Percentiles rank a stretch among this genome's conserved stretches.
These are phyloP conservation scores for Scaptomyza flava DNA, from an alignment of 2,888 invertebrate species.

Conservation along the genomic window DNA sequence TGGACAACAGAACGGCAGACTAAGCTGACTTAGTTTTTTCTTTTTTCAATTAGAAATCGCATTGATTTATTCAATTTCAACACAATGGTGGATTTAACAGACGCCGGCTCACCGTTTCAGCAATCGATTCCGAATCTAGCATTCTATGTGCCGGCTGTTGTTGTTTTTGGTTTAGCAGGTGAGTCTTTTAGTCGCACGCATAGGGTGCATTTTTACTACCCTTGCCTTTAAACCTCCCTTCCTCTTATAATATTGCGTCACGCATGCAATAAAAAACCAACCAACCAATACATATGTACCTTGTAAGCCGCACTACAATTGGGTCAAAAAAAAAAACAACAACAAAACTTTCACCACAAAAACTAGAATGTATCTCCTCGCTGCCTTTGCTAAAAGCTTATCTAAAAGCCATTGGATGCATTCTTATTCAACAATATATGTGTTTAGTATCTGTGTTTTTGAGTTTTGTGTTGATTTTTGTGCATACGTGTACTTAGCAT, in stretches of 20 bases:
- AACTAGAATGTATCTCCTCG: conserved; percentile 13
- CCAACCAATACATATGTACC: conserved; percentile 5
- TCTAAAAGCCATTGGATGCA: conserved; percentile 31
- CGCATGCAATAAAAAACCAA: conserved; percentile 33
- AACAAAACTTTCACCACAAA: conserved; percentile 60
- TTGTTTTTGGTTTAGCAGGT: conserved; percentile 92
- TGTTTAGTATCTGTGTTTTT: conserved; percentile 5
- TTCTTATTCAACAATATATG: conserved; percentile 14
- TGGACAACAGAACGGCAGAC: conserved; percentile 18
- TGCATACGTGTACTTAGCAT: conserved; percentile 52
- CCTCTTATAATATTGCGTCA: conserved; percentile 39
- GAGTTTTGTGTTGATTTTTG: neutral
- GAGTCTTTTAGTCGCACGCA: conserved; percentile 78
- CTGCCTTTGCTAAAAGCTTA: conserved; percentile 7
- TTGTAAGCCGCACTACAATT: conserved; percentile 28
- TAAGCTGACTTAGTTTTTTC: conserved; percentile 14
- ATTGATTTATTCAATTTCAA: conserved; percentile 18
- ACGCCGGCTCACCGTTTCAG: conserved; percentile 91
- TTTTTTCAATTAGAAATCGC: conserved; percentile 11
- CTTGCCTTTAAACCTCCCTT: neutral
- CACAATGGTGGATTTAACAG: conserved; percentile 93
- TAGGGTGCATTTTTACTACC: neutral
- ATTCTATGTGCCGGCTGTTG: conserved; percentile 93
- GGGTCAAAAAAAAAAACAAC: conserved; percentile 53
- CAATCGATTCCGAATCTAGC: conserved; percentile 95